phyloP scores from a whole-genome alignment of 2,113 vertebrate species.

The Gambusia holbrooki region DNA sequence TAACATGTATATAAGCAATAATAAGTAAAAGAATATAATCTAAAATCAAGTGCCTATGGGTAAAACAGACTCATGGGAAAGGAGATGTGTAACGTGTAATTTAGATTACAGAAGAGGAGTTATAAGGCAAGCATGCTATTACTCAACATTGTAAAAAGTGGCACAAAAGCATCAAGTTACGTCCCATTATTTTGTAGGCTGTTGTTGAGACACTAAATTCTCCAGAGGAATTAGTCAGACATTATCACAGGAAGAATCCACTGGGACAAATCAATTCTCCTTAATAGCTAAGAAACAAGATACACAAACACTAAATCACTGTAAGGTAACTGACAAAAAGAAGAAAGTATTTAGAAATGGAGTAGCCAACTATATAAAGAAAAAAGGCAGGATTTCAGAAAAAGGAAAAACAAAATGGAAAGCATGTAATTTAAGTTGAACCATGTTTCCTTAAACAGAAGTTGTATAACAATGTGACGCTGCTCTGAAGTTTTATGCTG shows the following conservation, averaged over 20 bases:
- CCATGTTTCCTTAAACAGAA: background rate
- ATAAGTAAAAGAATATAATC: background rate
- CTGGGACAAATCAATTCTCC: background rate
- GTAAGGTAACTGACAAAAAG: background rate
- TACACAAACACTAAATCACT: background rate
- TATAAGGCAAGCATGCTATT: background rate
- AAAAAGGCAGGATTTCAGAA: too few species aligned
- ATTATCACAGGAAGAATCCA: background rate
- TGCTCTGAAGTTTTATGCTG: background rate
- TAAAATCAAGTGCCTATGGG: background rate
- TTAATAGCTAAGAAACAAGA: background rate
- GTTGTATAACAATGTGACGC: background rate
- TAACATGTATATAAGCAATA: background rate
- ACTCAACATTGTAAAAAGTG: too few species aligned
- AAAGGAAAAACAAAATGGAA: too few species aligned
- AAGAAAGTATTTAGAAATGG: background rate
- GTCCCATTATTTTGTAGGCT: background rate
- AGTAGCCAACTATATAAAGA: background rate
- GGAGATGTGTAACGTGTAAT: background rate
- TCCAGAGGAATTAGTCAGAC: conserved; percentile 26
- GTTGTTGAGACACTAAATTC: conserved; percentile 7
- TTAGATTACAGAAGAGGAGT: background rate
- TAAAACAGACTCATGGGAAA: background rate
- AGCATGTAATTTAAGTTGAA: background rate
- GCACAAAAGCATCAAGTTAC: background rate